Percentiles rank a stretch among this genome's conserved stretches.
These are phyloP conservation scores for Okamejei kenojei DNA, from an alignment of 2,797 vertebrate species.

Conservation along the genomic window DNA sequence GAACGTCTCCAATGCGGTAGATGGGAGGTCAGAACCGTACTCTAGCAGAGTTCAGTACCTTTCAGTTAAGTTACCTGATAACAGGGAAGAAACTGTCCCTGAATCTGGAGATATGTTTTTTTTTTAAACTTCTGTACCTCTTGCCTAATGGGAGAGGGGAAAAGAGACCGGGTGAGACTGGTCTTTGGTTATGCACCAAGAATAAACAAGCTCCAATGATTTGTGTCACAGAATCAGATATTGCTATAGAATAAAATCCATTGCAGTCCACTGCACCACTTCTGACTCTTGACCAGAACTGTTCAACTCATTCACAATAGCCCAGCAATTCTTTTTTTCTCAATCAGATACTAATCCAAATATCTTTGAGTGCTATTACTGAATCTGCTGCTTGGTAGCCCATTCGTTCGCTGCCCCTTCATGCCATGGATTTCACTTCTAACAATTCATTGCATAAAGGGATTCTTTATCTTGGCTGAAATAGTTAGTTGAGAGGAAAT, in stretches of 20 bases:
- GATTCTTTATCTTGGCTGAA: not conserved
- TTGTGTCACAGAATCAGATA: not conserved
- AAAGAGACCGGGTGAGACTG: too few relatives aligned
- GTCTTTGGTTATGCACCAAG: not conserved
- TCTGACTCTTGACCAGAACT: not conserved
- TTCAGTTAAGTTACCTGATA: too few relatives aligned
- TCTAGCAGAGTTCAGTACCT: too few relatives aligned
- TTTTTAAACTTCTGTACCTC: too few relatives aligned
- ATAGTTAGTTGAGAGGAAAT: not conserved
- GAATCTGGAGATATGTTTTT: too few relatives aligned
- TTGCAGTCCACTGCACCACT: too few relatives aligned
- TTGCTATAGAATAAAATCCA: not conserved
- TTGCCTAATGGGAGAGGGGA: too few relatives aligned
- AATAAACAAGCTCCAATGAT: not conserved
- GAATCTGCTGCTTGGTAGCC: not conserved
- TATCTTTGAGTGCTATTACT: not conserved
- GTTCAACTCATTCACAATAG: not conserved
- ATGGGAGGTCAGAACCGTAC: too few relatives aligned
- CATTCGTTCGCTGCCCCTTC: too few relatives aligned
- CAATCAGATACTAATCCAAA: not conserved
- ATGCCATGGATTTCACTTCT: not conserved
- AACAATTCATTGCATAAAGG: not conserved
- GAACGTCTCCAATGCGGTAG: too few relatives aligned
- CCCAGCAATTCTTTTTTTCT: not conserved
- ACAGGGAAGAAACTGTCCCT: too few relatives aligned